Conservation (phyloP, 2,888 invertebrate genomes). For the Hypsopygia costalis region DNA sequence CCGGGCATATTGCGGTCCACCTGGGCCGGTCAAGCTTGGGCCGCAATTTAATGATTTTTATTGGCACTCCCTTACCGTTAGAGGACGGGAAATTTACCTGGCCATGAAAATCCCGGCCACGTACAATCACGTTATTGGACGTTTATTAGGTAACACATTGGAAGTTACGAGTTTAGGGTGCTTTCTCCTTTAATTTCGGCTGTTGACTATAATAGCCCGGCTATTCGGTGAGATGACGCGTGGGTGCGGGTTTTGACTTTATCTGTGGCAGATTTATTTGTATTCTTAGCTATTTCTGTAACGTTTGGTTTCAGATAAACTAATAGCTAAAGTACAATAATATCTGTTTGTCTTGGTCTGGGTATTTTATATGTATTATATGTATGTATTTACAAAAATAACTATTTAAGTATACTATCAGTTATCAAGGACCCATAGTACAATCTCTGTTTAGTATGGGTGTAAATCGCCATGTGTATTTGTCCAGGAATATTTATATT, state of each 20-base stretch:
- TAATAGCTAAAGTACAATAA: too few relatives aligned
- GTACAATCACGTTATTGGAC: conserved; percentile 60
- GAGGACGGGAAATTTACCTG: conserved; percentile 56
- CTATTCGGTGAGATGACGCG: conserved; percentile 12
- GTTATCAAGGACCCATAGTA: too few relatives aligned
- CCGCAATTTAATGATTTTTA: conserved; percentile 70
- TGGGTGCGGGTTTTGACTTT: neutral
- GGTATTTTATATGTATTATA: too few relatives aligned
- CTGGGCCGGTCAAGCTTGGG: conserved; percentile 40
- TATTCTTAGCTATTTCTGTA: neutral
- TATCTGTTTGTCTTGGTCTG: too few relatives aligned
- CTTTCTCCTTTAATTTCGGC: conserved; percentile 39
- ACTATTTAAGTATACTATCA: too few relatives aligned
- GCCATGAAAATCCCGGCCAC: conserved; percentile 38
- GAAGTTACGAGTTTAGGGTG: conserved; percentile 38
- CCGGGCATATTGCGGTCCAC: conserved; percentile 49
- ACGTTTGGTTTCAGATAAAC: neutral
- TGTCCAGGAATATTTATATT: too few relatives aligned
- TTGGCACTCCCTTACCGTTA: conserved; percentile 45
- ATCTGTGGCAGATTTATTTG: neutral
- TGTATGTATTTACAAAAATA: too few relatives aligned
- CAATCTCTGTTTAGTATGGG: too few relatives aligned
- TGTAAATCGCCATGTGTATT: too few relatives aligned
- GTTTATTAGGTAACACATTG: conserved; percentile 57
- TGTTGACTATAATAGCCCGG: conserved; percentile 17